Conservation (phyloP, 2,113 vertebrate genomes). For the Myotis lucifugus region DNA sequence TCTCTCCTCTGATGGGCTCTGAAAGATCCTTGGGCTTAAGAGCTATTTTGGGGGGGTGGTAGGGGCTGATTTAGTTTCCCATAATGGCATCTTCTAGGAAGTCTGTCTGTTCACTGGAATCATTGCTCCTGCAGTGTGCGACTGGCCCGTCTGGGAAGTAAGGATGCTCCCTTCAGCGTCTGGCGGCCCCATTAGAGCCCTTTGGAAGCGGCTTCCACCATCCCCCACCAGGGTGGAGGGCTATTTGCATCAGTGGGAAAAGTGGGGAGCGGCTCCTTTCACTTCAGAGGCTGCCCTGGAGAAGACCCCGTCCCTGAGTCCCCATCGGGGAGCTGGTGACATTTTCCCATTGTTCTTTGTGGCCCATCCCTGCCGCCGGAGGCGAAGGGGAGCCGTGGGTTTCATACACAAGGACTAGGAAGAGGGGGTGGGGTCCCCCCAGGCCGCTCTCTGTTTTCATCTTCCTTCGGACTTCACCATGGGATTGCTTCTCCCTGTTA, state of each 20-base stretch:
- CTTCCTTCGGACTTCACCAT: not conserved
- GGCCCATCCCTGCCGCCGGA: not conserved
- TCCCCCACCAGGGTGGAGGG: not conserved
- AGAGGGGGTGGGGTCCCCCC: fast-evolving
- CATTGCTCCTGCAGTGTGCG: not conserved
- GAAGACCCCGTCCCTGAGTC: not conserved
- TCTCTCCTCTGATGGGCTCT: not conserved
- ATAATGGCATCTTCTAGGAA: conserved; percentile 50
- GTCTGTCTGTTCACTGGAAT: not conserved
- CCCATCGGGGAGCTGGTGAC: not conserved
- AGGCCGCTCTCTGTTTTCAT: not conserved
- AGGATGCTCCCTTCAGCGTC: conserved; percentile 1
- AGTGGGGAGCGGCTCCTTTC: not conserved
- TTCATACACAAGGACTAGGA: not conserved
- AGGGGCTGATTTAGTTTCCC: conserved; percentile 31
- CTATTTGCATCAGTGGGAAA: not conserved
- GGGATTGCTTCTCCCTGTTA: not conserved
- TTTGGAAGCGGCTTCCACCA: not conserved
- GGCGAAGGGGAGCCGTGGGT: not conserved
- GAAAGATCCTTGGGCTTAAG: conserved; percentile 44
- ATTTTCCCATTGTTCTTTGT: not conserved
- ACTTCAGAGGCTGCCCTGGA: not conserved
- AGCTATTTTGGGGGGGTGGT: not conserved
- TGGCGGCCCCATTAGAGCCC: not conserved
- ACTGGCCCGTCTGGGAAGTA: not conserved